Base-by-base conservation (phyloP, 2,113 vertebrate genomes). In the Cephalophus harveyi region DNA sequence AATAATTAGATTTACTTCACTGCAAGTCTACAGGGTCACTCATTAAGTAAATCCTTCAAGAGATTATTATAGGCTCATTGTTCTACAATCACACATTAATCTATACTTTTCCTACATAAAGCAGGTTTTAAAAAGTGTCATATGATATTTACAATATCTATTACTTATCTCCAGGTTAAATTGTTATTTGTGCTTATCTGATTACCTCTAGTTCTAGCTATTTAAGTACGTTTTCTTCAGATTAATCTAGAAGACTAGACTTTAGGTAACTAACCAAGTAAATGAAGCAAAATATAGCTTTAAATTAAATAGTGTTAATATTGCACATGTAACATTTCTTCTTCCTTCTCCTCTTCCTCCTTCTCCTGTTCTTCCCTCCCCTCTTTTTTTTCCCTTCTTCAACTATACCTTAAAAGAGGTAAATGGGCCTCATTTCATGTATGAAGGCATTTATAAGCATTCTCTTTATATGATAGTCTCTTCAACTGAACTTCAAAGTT, bases 1-100 rank as follows among this genome's bases (percentile, higher is more conserved):
- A 95, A 54, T 59, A 95, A 85, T 92, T 94, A 89, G 59, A 88
- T 88, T 92, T 95, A 95, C 43, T 92, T 93, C 87, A 95, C 36
- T 52, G n/a, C 23, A 82, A 87, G 6, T 87, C 33, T 95, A 1
- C 8, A 50, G 25, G 28, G 52, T 89, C 15, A 96, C 89, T 96
- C 46, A 83, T 93, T 19, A 86, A 84, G 30, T 89, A 17, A 96
- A 36, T 95, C 95, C 40, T 90, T 94, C 13, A 92, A 84, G 28
- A 5, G 30, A 92, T 96, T 95, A 60, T 79, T 50, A 43, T 59
- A 64, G 23, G 59, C 67, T 60, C 27, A 78, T 86, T 84, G 78
- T 8, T 14, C 19, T 89, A 83, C 1, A 54, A 14, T 93, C 64
- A n/a, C 40, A 40, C 2, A 59, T 71, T 48, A 89, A 60, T 7